A percentile compares a stretch with the other conserved stretches of the same genome.
phyloP scores from a whole-genome alignment of 1,140 invertebrate species.

The Lethrus apterus region DNA sequence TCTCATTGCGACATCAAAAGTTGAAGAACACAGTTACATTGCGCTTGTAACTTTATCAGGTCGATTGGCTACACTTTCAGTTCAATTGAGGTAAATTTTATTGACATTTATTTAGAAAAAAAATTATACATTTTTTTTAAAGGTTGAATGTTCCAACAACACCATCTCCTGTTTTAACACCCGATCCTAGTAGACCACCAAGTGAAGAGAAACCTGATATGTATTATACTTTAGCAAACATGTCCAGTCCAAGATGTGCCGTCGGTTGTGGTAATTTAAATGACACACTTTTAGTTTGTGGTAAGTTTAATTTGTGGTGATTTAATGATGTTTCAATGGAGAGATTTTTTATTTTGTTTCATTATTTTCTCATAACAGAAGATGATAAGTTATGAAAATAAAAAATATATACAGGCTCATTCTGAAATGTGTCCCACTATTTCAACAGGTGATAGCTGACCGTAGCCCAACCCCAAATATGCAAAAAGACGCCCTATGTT shows the following conservation, averaged over 20 bases:
- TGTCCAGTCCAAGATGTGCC: slow-evolving; percentile 65
- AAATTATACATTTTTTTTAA: slow-evolving; percentile 27
- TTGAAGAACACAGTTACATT: slow-evolving; percentile 56
- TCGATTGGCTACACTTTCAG: slow-evolving; percentile 54
- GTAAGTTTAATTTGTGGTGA: slow-evolving; percentile 50
- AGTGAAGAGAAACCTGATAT: slow-evolving; percentile 46
- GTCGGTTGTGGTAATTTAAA: slow-evolving; percentile 64
- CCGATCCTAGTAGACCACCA: slow-evolving; percentile 33
- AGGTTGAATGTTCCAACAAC: slow-evolving; percentile 45
- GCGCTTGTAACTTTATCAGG: slow-evolving; percentile 60
- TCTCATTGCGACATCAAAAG: slow-evolving; percentile 53
- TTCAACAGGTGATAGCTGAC: too few relatives aligned
- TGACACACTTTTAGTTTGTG: slow-evolving; percentile 64
- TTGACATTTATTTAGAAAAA: neutral
- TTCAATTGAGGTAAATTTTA: slow-evolving; percentile 47
- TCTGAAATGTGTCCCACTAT: too few relatives aligned
- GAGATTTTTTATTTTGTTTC: too few relatives aligned
- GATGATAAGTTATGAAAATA: too few relatives aligned
- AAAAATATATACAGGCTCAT: too few relatives aligned
- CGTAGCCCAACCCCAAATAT: too few relatives aligned
- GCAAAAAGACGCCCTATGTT: too few relatives aligned
- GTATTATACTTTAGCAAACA: slow-evolving; percentile 57
- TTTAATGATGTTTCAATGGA: too few relatives aligned
- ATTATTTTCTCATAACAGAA: too few relatives aligned
- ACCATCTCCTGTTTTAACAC: slow-evolving; percentile 40